Evolutionary conservation across 2,888 invertebrate species (phyloP).

Genomic region (Diadegma fenestrale): DNA sequence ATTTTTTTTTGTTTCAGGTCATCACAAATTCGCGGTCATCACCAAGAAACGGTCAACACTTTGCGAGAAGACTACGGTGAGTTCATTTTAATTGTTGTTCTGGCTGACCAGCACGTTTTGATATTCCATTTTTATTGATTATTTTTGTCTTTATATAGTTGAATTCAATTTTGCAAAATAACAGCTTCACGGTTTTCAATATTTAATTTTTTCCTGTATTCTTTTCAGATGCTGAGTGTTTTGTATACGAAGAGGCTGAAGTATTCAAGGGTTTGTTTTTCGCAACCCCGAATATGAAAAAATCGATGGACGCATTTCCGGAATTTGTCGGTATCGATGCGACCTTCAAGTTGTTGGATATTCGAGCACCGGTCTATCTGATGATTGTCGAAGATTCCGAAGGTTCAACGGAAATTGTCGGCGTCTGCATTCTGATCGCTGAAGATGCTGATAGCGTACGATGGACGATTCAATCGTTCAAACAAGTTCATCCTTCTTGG

Average conservation of each 20-base stretch:
- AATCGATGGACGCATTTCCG: background rate
- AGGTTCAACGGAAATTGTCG: constrained; percentile 1
- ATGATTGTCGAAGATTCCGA: background rate
- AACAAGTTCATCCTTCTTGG: background rate
- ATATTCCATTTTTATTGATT: too few species aligned
- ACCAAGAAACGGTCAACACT: background rate
- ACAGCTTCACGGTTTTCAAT: too few species aligned
- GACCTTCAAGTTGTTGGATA: background rate
- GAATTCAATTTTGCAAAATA: too few species aligned
- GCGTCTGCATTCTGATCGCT: background rate
- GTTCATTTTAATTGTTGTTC: too few species aligned
- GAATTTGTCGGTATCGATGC: background rate
- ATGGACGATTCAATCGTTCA: background rate
- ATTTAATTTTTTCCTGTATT: background rate
- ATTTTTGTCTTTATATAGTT: too few species aligned
- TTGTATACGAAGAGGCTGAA: background rate
- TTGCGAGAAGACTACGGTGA: too few species aligned
- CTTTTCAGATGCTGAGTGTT: background rate
- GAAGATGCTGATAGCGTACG: background rate
- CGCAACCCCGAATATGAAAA: background rate
- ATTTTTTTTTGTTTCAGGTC: constrained; percentile 5
- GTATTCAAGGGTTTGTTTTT: background rate
- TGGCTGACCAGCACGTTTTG: too few species aligned
- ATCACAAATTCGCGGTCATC: too few species aligned
- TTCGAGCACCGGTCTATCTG: background rate